A percentile compares a stretch with the other conserved stretches of the same genome.
phyloP scores from a whole-genome alignment of 2,797 vertebrate species.

The Crocodylus rhombifer region DNA sequence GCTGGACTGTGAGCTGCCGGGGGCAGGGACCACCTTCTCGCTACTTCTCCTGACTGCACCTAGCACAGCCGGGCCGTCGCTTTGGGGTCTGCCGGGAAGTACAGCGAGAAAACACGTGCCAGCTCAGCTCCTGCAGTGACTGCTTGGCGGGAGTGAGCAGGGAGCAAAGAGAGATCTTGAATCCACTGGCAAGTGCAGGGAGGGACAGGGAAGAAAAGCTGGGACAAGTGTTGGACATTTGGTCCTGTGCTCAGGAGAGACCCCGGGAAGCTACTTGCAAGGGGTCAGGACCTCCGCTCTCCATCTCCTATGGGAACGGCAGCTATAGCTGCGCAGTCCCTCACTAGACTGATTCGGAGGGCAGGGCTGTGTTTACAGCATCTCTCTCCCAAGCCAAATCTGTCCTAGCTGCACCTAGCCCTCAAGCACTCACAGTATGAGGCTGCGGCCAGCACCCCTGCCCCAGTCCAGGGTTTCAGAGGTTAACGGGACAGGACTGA shows the following conservation, averaged over 20 bases:
- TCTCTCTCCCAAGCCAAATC: accelerated
- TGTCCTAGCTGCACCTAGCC: background rate
- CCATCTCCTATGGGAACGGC: background rate
- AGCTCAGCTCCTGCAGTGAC: no score
- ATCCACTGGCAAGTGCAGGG: background rate
- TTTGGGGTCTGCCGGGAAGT: background rate
- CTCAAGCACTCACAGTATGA: background rate
- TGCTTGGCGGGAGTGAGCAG: no score
- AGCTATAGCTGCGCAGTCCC: no score
- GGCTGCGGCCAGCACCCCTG: background rate
- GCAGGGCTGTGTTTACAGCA: no score
- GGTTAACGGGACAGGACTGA: background rate
- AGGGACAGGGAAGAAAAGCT: background rate
- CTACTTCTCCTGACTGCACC: background rate
- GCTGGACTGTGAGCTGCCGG: background rate
- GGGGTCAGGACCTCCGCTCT: background rate
- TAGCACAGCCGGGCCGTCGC: background rate
- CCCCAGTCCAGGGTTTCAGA: background rate
- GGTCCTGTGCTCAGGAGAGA: background rate
- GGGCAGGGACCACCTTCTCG: background rate
- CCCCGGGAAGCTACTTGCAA: background rate
- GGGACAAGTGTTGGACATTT: background rate
- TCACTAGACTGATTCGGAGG: background rate
- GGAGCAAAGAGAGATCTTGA: background rate
- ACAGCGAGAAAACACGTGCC: no score